phyloP scores from a whole-genome alignment of 1,140 invertebrate species.

The Physella acuta region DNA sequence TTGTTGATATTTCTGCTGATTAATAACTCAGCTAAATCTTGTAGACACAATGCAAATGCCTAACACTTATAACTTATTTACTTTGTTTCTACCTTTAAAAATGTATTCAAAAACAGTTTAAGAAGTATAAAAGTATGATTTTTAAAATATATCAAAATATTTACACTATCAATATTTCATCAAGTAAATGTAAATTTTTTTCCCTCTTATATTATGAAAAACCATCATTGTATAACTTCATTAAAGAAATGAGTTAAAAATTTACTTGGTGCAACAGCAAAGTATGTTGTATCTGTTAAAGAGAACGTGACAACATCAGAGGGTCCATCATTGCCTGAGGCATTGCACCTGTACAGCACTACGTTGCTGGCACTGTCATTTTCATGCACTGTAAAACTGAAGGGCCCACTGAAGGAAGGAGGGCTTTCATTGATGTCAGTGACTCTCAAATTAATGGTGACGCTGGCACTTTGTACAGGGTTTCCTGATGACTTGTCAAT shows the following conservation, averaged over 20 bases:
- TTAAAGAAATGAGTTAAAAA: not conserved
- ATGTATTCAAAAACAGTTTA: too few relatives aligned
- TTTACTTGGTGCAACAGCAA: not conserved
- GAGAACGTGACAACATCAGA: not conserved
- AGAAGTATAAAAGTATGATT: too few relatives aligned
- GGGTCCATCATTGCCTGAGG: not conserved
- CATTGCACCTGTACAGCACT: not conserved
- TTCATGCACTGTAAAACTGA: not conserved
- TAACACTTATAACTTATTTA: too few relatives aligned
- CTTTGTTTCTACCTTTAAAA: too few relatives aligned
- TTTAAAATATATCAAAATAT: too few relatives aligned
- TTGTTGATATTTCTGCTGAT: too few relatives aligned
- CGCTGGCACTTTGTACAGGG: not conserved
- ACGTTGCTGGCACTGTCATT: not conserved
- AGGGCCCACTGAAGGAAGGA: not conserved
- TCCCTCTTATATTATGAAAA: too few relatives aligned
- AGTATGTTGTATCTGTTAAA: not conserved
- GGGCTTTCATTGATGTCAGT: not conserved
- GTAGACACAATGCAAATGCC: too few relatives aligned
- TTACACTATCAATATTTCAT: too few relatives aligned
- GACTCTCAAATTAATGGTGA: not conserved
- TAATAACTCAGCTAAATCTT: too few relatives aligned
- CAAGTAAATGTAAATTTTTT: too few relatives aligned
- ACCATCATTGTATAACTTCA: too few relatives aligned
- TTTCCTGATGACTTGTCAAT: not conserved